These are phyloP conservation scores for Eretmochelys imbricata DNA, from an alignment of 2,113 vertebrate species.

Conservation along the genomic window DNA sequence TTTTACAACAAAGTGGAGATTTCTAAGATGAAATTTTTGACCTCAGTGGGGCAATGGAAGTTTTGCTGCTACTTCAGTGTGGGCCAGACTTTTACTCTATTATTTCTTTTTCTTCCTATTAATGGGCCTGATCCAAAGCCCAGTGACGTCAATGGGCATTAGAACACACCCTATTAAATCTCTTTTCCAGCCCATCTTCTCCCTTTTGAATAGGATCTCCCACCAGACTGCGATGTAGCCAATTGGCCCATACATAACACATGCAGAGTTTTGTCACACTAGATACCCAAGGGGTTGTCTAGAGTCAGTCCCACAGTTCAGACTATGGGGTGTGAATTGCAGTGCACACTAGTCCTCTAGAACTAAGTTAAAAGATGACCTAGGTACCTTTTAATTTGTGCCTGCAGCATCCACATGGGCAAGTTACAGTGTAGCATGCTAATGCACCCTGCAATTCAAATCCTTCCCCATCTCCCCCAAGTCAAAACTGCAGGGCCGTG, in stretches of 20 bases:
- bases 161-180: not conserved
- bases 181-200: not conserved
- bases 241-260: not conserved
- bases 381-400: not conserved
- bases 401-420: not conserved
- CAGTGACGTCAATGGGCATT: not conserved
- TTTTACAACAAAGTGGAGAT: not conserved
- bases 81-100: not conserved
- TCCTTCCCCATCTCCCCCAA: not conserved
- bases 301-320: not conserved
- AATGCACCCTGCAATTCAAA: not conserved
- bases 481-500: not conserved
- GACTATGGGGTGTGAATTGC: not conserved
- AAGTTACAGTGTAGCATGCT: not conserved
- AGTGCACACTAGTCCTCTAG: not conserved
- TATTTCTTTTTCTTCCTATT: not conserved
- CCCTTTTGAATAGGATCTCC: not conserved
- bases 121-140: rapidly evolving
- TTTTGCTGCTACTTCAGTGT: not conserved
- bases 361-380: not conserved
- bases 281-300: not conserved
- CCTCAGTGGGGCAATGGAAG: not conserved
- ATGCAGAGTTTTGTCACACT: not conserved
- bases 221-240: not conserved
- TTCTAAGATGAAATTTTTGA: not conserved